Conservation (phyloP, 2,113 vertebrate genomes). For the Symphodus melops region DNA sequence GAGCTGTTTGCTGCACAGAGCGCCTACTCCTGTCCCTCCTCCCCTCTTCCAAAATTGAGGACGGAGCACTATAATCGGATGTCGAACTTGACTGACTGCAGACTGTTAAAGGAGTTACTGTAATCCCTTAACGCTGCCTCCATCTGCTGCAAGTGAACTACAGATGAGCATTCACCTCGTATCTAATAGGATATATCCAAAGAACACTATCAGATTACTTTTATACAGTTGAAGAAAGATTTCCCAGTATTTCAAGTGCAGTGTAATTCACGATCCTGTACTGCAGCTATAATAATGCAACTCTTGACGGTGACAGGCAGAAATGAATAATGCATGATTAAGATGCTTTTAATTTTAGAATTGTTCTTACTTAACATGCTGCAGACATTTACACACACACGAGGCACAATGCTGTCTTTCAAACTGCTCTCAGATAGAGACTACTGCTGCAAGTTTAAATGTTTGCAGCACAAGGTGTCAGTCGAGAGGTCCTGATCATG, state of each 20-base stretch:
- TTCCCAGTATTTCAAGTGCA: background rate
- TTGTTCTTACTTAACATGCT: background rate
- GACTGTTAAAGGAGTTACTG: constrained; percentile 74
- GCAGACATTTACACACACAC: constrained; percentile 3
- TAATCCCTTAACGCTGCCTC: constrained; percentile 78
- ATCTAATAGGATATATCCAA: background rate
- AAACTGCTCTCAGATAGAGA: background rate
- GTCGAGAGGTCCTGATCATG: too few relatives aligned
- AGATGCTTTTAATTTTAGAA: background rate
- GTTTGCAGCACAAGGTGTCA: background rate
- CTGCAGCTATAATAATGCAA: background rate
- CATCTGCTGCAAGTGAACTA: constrained; percentile 64
- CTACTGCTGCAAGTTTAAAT: background rate
- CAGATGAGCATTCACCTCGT: constrained; percentile 22
- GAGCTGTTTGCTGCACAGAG: constrained; percentile 44
- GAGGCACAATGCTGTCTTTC: background rate
- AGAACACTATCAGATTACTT: constrained; percentile 20
- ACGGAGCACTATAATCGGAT: constrained; percentile 62
- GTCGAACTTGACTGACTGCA: constrained; percentile 59
- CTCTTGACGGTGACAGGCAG: background rate
- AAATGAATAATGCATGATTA: constrained; percentile 4
- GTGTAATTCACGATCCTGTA: background rate
- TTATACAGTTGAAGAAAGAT: background rate
- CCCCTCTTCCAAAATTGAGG: constrained; percentile 45
- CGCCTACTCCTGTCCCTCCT: constrained; percentile 35